Base-by-base conservation (phyloP, 2,797 vertebrate genomes). In the Nannoperca australis region DNA sequence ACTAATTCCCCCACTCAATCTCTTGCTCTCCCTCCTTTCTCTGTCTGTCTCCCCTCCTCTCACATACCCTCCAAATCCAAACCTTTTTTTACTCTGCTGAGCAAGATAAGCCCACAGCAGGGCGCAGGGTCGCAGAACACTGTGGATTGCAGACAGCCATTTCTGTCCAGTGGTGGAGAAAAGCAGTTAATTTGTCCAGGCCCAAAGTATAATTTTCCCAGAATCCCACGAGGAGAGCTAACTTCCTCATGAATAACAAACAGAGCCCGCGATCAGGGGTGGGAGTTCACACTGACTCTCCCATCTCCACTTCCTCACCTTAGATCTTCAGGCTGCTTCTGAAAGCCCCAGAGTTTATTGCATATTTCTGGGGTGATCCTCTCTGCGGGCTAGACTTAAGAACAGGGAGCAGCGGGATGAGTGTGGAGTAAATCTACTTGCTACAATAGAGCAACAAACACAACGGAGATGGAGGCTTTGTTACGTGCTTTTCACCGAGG, bases 191-290 rank as follows among this genome's bases (percentile, higher is more conserved):
- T 88, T 82, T 78, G 75, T 79, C 74, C 38, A 47, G 72, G 63
- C 58, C 55, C 24, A 9, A 24, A 3, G 72, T 65, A 15, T 82
- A 71, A 87, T 89, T 90, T 86, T 81, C 79, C 73, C 86, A 77
- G 74, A 82, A 70, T 83, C 84, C 79, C 86, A 58, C 14, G 18
- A 85, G 74, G 54, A 80, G 77, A 79, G 80, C 47, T 64, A 18
- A 64, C 60, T 20, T 79, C 82, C 82, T 90, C 85, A 87, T 89
- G 91, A 92, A 91, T 90, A 93, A 86, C 87, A 89, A 94, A 86
- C 82, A 82, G 67, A 73, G 36, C 79, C 79, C 74, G n/a, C 3
- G 73, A 85, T 85, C 76, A 36, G 59, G 80, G 78, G 84, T 79
- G 51, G 42, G 49, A 69, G 83, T 75, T 77, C 77, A 81, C 68